phyloP scores from a whole-genome alignment of 2,888 invertebrate genomes.

The Eupithecia centaureata region DNA sequence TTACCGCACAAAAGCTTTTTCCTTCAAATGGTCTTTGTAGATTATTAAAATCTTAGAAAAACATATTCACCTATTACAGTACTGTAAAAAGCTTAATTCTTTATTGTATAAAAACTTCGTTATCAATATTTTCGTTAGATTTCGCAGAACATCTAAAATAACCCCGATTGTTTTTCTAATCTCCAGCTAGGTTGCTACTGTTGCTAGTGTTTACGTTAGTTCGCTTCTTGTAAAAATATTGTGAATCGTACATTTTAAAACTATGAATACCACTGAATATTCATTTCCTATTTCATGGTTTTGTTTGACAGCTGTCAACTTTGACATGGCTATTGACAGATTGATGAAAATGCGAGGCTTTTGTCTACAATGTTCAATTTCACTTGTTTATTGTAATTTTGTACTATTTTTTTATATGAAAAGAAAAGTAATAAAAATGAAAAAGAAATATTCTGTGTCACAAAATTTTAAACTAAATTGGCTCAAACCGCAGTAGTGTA shows the following conservation, averaged over 20 bases:
- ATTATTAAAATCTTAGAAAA: too few species aligned
- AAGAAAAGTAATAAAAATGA: too few species aligned
- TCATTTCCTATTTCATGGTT: not conserved
- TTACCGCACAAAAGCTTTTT: not conserved
- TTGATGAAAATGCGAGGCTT: not conserved
- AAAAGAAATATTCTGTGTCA: too few species aligned
- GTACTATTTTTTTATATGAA: too few species aligned
- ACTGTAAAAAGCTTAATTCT: too few species aligned
- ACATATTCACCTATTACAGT: too few species aligned
- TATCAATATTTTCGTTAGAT: slow-evolving; percentile 5
- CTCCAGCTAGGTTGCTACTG: not conserved
- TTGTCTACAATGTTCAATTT: not conserved
- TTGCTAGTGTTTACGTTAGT: slow-evolving; percentile 6
- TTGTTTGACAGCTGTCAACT: slow-evolving; percentile 2
- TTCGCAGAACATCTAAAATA: slow-evolving; percentile 11
- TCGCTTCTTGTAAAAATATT: slow-evolving; percentile 1
- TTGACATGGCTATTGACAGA: not conserved
- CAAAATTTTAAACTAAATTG: too few species aligned
- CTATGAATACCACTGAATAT: not conserved
- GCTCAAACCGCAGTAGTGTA: too few species aligned
- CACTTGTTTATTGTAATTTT: too few species aligned
- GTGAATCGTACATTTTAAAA: not conserved
- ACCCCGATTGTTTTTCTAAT: slow-evolving; percentile 6
- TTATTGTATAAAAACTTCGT: too few species aligned
- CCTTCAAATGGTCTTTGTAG: not conserved